Evolutionary conservation across 1,140 invertebrate genomes (phyloP).

Genomic region (Steinernema khuongi): DNA sequence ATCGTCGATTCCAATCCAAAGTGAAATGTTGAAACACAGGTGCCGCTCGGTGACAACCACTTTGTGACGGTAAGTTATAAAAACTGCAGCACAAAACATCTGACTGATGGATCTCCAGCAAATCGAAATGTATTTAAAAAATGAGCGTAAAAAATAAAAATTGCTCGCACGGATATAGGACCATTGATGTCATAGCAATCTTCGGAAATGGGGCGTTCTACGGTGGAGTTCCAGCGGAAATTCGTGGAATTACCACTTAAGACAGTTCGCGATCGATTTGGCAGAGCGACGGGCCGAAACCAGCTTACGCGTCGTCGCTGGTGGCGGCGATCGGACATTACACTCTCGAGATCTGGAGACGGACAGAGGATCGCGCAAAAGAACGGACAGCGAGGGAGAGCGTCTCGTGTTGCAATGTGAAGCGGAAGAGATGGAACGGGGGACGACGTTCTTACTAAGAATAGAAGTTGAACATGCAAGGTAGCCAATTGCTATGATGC

Average conservation of each 20-base stretch:
- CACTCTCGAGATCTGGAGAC: not conserved
- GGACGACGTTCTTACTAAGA: not conserved
- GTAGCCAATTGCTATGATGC: not conserved
- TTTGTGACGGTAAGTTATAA: too few species aligned
- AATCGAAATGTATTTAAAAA: too few species aligned
- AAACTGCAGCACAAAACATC: too few species aligned
- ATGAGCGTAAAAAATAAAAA: too few species aligned
- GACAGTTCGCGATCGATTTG: not conserved
- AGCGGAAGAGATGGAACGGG: not conserved
- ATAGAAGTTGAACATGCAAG: not conserved
- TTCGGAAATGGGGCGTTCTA: not conserved
- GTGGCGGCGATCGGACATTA: constrained; percentile 5
- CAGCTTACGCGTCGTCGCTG: not conserved
- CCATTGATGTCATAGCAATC: not conserved
- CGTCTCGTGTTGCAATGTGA: not conserved
- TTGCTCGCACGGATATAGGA: too few species aligned
- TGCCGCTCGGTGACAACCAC: too few species aligned
- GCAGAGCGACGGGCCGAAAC: not conserved
- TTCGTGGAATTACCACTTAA: not conserved
- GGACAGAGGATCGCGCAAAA: not conserved
- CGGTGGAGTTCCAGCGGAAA: not conserved
- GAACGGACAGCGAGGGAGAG: too few species aligned
- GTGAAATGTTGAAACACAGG: too few species aligned
- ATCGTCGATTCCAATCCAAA: too few species aligned
- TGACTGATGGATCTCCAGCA: too few species aligned